Conservation (phyloP, 1,140 invertebrate species). For the Drosophila jambulina region DNA sequence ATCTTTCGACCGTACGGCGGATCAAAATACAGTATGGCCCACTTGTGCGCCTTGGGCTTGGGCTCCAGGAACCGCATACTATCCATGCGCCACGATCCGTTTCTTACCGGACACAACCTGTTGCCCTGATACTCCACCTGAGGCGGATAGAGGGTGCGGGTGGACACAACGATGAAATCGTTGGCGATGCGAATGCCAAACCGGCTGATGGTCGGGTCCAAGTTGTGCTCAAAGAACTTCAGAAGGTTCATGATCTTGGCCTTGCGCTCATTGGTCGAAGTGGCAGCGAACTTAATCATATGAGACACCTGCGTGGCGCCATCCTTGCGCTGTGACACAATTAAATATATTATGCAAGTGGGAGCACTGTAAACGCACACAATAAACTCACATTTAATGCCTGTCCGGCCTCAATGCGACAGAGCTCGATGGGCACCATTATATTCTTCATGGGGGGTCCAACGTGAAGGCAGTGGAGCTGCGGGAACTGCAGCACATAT, state of each 20-base stretch:
- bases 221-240: slow-evolving; percentile 85
- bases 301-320: slow-evolving; percentile 86
- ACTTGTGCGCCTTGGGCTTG: slow-evolving; percentile 58
- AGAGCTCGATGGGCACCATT: slow-evolving; percentile 88
- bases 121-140: slow-evolving; percentile 85
- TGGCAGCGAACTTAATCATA: slow-evolving; percentile 90
- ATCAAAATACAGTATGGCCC: slow-evolving; percentile 61
- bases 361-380: too few relatives aligned
- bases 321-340: slow-evolving; percentile 81
- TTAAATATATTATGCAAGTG: not conserved
- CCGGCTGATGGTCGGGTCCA: slow-evolving; percentile 86
- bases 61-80: slow-evolving; percentile 34
- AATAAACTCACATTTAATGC: slow-evolving; percentile 78
- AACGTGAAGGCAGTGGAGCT: slow-evolving; percentile 88
- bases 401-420: slow-evolving; percentile 88
- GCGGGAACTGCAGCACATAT: slow-evolving; percentile 85
- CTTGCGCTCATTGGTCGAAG: slow-evolving; percentile 87
- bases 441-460: slow-evolving; percentile 86
- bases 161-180: slow-evolving; percentile 87
- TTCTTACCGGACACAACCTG: slow-evolving; percentile 7
- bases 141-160: slow-evolving; percentile 87
- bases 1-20: not conserved
- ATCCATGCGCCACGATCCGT: slow-evolving; percentile 70
- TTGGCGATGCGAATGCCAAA: slow-evolving; percentile 87
- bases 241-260: slow-evolving; percentile 88